Evolutionary conservation across 2,888 invertebrate genomes (phyloP).

Genomic region (Stegana nigrithorax): DNA sequence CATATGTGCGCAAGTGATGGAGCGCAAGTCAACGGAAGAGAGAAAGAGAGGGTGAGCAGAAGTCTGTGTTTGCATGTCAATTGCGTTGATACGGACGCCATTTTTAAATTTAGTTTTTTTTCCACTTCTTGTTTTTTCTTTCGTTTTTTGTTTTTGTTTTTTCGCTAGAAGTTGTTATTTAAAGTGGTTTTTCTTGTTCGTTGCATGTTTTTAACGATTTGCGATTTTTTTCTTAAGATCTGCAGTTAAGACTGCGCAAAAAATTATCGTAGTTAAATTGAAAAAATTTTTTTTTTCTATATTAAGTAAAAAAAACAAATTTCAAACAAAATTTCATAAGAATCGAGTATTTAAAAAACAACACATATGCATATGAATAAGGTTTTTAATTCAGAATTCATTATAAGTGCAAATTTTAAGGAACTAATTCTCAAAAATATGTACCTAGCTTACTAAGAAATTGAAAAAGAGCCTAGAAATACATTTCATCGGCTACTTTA

Average conservation of each 20-base stretch:
- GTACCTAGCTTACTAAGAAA: no score
- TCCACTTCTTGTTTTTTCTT: background rate
- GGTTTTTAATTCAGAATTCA: no score
- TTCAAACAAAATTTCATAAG: no score
- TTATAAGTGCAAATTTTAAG: no score
- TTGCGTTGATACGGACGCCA: slow-evolving; percentile 51
- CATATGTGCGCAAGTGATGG: slow-evolving; percentile 6
- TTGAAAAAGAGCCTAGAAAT: no score
- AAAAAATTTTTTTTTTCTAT: no score
- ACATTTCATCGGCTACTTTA: no score
- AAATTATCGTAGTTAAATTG: no score
- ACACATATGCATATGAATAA: no score
- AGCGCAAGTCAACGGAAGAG: slow-evolving; percentile 18
- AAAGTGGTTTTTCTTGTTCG: background rate
- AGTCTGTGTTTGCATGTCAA: slow-evolving; percentile 45
- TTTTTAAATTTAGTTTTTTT: slow-evolving; percentile 41
- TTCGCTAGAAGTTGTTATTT: background rate
- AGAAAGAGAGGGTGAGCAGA: slow-evolving; percentile 26
- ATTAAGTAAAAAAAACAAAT: background rate
- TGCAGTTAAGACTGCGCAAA: no score
- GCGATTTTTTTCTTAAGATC: background rate
- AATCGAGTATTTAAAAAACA: no score
- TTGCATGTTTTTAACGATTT: background rate
- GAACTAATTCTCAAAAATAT: no score
- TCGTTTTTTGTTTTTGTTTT: background rate